Evolutionary conservation across 2,888 invertebrate species (phyloP).

Genomic region (Megastigmus dorsalis): DNA sequence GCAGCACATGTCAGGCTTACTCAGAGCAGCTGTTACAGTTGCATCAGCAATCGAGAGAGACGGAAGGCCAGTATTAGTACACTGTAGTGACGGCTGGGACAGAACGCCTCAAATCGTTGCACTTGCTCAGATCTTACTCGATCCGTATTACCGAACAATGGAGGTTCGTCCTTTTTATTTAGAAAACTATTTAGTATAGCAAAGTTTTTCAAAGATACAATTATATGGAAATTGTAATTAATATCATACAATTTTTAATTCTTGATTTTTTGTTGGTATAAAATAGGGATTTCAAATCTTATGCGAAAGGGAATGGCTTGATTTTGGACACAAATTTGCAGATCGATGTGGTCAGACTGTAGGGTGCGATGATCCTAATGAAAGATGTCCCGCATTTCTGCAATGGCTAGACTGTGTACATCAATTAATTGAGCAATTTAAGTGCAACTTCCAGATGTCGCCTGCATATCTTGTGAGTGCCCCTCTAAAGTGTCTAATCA

Average conservation of each 20-base stretch:
- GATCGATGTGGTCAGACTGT: conserved; percentile 93
- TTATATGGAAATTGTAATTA: too few species aligned
- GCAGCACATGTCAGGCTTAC: conserved; percentile 89
- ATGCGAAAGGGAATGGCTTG: conserved; percentile 97
- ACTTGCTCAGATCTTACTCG: conserved; percentile 92
- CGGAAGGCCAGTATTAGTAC: conserved; percentile 93
- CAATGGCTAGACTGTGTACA: conserved; percentile 98
- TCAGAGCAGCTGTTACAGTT: conserved; percentile 87
- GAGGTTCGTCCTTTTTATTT: conserved; percentile 77
- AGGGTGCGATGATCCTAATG: conserved; percentile 91
- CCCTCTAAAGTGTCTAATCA: neutral
- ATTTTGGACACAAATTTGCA: conserved; percentile 98
- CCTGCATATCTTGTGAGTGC: conserved; percentile 90
- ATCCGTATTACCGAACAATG: conserved; percentile 95
- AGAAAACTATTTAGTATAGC: too few species aligned
- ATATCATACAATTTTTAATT: too few species aligned
- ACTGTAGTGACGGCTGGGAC: conserved; percentile 99
- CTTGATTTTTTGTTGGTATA: too few species aligned
- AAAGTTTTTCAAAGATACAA: too few species aligned
- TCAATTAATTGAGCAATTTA: conserved; percentile 91
- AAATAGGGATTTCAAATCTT: conserved; percentile 93
- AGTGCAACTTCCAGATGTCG: conserved; percentile 96
- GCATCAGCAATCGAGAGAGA: conserved; percentile 87
- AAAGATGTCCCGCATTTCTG: conserved; percentile 96
- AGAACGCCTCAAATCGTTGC: conserved; percentile 97